These are phyloP conservation scores for Cydia amplana DNA, from an alignment of 1,140 invertebrate genomes.

Conservation along the genomic window DNA sequence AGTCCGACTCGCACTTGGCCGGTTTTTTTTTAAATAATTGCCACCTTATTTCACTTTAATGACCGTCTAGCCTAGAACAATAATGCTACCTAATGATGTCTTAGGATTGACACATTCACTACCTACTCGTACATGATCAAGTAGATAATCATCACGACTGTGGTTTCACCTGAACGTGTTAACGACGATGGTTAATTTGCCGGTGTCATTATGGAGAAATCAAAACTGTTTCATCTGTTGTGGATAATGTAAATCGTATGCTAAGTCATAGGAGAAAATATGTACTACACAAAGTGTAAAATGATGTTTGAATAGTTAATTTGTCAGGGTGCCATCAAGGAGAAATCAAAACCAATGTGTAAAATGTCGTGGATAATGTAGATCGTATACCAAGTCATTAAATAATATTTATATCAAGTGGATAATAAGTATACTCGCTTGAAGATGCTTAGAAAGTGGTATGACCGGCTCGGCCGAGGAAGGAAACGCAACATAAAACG, in stretches of 20 bases:
- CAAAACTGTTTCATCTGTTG: not conserved
- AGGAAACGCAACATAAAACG: not conserved
- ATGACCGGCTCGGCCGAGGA: not conserved
- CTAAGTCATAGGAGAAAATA: constrained; percentile 13
- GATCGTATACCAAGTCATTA: constrained; percentile 1
- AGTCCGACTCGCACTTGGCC: no score
- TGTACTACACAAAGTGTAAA: not conserved
- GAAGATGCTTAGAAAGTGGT: constrained; percentile 30
- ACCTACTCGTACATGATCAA: not conserved
- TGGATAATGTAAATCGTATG: constrained; percentile 14
- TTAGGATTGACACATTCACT: not conserved
- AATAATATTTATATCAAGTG: constrained; percentile 19
- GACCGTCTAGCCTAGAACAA: not conserved
- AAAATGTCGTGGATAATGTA: not conserved
- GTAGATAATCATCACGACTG: not conserved
- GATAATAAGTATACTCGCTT: not conserved
- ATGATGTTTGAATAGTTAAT: not conserved
- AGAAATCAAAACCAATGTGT: not conserved
- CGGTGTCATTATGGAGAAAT: constrained; percentile 7
- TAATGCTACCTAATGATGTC: not conserved
- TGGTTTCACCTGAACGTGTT: not conserved
- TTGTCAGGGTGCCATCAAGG: not conserved
- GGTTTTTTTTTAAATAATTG: no score
- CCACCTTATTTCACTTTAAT: no score
- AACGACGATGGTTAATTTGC: constrained; percentile 15